A percentile compares a stretch with the other conserved stretches of the same genome.
Conservation (phyloP, 2,888 invertebrate genomes). For the Cosmia pyralina region DNA sequence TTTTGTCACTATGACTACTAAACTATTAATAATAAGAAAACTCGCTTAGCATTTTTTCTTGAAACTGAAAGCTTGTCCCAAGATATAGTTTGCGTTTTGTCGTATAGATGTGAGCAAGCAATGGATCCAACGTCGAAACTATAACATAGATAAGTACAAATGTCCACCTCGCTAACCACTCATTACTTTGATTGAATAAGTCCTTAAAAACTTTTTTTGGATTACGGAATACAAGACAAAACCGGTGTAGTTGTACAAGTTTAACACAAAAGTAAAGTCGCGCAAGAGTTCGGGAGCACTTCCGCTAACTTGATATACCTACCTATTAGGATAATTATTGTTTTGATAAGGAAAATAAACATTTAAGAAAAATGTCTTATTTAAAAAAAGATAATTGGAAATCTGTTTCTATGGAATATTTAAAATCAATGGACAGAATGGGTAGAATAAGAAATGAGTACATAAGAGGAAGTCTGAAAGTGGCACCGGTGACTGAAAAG, state of each 20-base stretch:
- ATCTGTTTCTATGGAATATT: no score
- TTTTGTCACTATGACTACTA: not conserved
- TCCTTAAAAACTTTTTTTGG: not conserved
- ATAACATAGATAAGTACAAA: not conserved
- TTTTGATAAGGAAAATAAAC: not conserved
- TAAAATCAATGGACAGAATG: no score
- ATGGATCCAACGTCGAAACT: not conserved
- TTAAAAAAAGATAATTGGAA: no score
- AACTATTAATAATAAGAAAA: no score
- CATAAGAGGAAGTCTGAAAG: no score
- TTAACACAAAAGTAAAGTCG: not conserved
- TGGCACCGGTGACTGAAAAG: no score
- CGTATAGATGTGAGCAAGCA: not conserved
- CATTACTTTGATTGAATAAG: not conserved
- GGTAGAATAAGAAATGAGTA: no score
- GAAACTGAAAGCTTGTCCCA: not conserved
- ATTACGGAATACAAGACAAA: not conserved
- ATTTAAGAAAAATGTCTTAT: no score
- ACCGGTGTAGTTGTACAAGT: not conserved
- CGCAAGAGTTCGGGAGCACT: not conserved
- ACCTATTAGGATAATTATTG: not conserved
- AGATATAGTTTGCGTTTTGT: no score
- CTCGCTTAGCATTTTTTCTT: not conserved
- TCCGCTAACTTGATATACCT: not conserved
- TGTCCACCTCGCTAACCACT: not conserved